phyloP scores from a whole-genome alignment of 2,888 invertebrate genomes.

The Leucophenga montana region DNA sequence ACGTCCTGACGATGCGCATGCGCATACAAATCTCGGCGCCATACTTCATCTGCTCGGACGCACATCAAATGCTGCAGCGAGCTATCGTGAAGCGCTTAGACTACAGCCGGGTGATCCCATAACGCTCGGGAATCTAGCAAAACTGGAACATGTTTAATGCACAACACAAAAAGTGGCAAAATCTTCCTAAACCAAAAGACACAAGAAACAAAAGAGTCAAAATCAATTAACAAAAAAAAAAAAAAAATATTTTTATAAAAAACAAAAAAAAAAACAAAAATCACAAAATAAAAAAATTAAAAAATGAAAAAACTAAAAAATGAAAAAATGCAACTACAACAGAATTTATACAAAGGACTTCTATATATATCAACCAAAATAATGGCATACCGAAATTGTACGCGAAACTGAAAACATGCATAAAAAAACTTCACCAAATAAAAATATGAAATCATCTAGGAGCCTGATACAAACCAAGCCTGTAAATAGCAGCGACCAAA shows the following conservation, averaged over 20 bases:
- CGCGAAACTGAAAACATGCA: constrained; percentile 16
- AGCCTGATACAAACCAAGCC: constrained; percentile 32
- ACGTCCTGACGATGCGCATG: constrained; percentile 84
- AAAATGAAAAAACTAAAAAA: constrained; percentile 43
- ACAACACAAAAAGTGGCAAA: constrained; percentile 29
- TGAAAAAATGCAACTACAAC: constrained; percentile 52
- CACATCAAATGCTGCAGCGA: constrained; percentile 87
- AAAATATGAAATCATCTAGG: neutral
- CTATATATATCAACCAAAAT: constrained; percentile 60
- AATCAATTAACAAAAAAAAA: constrained; percentile 27
- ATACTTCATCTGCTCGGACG: constrained; percentile 95
- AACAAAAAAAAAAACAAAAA: no score
- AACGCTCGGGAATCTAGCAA: constrained; percentile 90
- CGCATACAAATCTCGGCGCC: constrained; percentile 95
- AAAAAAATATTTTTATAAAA: constrained; percentile 63
- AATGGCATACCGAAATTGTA: constrained; percentile 37
- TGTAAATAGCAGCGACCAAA: constrained; percentile 65
- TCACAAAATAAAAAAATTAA: constrained; percentile 25
- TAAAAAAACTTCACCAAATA: constrained; percentile 21
- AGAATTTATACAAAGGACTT: constrained; percentile 67
- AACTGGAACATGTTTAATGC: constrained; percentile 74
- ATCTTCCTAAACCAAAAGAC: constrained; percentile 31
- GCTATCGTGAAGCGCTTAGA: constrained; percentile 88
- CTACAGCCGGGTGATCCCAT: constrained; percentile 91
- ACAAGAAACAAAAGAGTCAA: constrained; percentile 20